Percentiles rank a stretch among this genome's conserved stretches.
Conservation (phyloP, 2,888 invertebrate species). For the Scaptodrosophila latifasciaeformis region DNA sequence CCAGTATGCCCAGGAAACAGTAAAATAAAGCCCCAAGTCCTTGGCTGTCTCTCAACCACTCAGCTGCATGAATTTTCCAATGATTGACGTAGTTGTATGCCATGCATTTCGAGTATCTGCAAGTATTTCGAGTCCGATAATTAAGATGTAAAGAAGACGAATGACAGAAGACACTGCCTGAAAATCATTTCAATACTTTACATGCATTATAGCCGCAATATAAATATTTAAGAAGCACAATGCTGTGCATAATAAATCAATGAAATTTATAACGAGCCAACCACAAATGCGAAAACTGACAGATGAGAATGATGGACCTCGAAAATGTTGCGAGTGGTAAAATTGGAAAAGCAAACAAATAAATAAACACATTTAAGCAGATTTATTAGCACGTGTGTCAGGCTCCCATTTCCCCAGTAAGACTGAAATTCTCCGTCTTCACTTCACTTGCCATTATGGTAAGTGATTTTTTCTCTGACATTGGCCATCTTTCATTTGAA, state of each 20-base stretch:
- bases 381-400: slow-evolving; percentile 48
- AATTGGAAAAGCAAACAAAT: slow-evolving; percentile 29
- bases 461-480: slow-evolving; percentile 40
- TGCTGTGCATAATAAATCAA: slow-evolving; percentile 40
- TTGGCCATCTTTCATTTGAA: slow-evolving; percentile 19
- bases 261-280: slow-evolving; percentile 12
- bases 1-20: no score
- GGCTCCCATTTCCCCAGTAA: background rate
- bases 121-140: no score
- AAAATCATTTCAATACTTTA: no score
- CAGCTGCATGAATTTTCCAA: background rate
- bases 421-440: no score
- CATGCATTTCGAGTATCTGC: no score
- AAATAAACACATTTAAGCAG: slow-evolving; percentile 37
- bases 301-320: background rate
- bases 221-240: slow-evolving; percentile 43
- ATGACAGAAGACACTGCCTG: no score
- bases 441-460: slow-evolving; percentile 40
- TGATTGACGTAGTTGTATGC: no score
- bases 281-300: background rate
- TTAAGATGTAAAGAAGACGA: slow-evolving; percentile 37
- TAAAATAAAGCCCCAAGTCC: background rate
- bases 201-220: slow-evolving; percentile 34
- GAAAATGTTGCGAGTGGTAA: no score
- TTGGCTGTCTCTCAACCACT: background rate